Evolutionary conservation across 2,888 invertebrate genomes (phyloP).

Genomic region (Halocaridina rubra): DNA sequence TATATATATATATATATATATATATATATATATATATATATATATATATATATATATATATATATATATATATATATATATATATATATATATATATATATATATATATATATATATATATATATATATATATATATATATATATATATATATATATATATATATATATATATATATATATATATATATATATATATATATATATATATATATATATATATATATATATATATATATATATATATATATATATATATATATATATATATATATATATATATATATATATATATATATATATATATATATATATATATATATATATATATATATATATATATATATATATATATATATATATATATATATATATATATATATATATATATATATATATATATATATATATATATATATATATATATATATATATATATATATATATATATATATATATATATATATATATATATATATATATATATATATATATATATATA

Average conservation of each 20-base stretch:
- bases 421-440: background rate
- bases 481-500: background rate
- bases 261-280: conserved; percentile 19
- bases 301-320: conserved; percentile 20
- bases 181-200: background rate
- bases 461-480: background rate
- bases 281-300: conserved; percentile 9
- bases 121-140: background rate
- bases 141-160: background rate
- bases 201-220: conserved; percentile 18
- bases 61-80: conserved; percentile 27
- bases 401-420: background rate
- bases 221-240: conserved; percentile 25
- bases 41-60: background rate
- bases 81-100: conserved; percentile 28
- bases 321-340: conserved; percentile 6
- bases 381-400: background rate
- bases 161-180: conserved; percentile 9
- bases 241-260: conserved; percentile 20
- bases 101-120: conserved; percentile 10
- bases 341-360: conserved; percentile 1
- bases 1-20: conserved; percentile 8
- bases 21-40: conserved; percentile 15
- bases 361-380: background rate
- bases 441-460: background rate